Conservation (phyloP, 2,113 vertebrate species). For the Cacatua alba region DNA sequence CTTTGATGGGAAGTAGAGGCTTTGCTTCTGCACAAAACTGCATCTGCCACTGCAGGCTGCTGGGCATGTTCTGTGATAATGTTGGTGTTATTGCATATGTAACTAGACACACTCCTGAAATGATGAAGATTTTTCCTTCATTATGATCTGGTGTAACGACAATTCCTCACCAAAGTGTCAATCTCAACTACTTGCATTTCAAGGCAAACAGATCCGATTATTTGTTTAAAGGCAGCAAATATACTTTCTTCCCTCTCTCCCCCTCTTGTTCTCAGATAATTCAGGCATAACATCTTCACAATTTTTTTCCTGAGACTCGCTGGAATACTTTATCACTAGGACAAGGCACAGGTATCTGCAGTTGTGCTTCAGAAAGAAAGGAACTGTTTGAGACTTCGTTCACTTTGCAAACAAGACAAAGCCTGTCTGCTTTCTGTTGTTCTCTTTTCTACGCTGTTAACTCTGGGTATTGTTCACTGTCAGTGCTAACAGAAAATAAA, state of each 20-base stretch:
- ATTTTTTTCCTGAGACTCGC: constrained; percentile 11
- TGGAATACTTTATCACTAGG: not conserved
- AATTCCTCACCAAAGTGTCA: not conserved
- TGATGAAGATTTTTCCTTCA: not conserved
- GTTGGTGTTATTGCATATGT: not conserved
- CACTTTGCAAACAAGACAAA: constrained; percentile 42
- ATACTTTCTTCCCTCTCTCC: not conserved
- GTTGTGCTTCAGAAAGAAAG: not conserved
- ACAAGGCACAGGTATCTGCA: not conserved
- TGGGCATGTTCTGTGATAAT: not conserved
- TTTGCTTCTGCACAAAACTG: constrained; percentile 6
- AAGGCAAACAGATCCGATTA: not conserved
- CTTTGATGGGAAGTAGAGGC: not conserved
- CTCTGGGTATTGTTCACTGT: constrained; percentile 13
- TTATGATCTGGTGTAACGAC: not conserved
- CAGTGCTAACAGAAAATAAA: constrained; percentile 41
- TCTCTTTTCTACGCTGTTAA: constrained; percentile 47
- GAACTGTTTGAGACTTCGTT: not conserved
- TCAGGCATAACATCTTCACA: not conserved
- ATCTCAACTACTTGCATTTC: not conserved
- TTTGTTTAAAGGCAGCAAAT: constrained; percentile 13
- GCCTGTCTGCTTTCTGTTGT: not conserved
- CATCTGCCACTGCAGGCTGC: not conserved
- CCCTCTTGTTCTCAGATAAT: not conserved
- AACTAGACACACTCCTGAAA: not conserved